Evolutionary conservation across 35 echinoderm and acorn worm genomes (phyloP), one percentile per base, ranked within the genome.

Genomic region (Diadema setosum): DNA sequence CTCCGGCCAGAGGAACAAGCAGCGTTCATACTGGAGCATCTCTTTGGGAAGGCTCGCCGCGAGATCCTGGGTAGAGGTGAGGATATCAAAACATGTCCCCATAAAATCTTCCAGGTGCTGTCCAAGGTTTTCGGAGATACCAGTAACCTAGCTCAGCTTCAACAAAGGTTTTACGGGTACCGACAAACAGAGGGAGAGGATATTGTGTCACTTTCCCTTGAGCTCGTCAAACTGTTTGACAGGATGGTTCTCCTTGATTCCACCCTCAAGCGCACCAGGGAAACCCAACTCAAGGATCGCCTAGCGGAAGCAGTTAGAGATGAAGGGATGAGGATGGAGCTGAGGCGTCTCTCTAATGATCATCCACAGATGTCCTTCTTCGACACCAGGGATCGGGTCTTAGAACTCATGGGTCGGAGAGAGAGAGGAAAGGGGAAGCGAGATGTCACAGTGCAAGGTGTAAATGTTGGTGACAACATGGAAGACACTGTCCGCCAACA

Each of bases 111-210:
- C 25, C 34, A 45, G 46, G 57, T 96, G 2, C 45, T 96, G 17
- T 3, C 45, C 3, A 92, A 93, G 59, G 94, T 96, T 7, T 96
- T 96, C 86, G 93, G 93, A 12, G 93, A 91, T 46, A 84, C 83
- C 8, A 83, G 83, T 21, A 87, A 15, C 1, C 43, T 91, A 32
- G 61, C 88, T 0, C 88, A 82, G 21, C 45, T 95, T 2, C 88
- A 95, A 42, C 88, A 91, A 39, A 59, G 55, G 12, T 94, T 94
- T 42, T 94, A 78, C 29, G 27, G 58, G 7, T 85, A 94, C 46
- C 3, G 7, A 14, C 83, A 90, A 39, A 16, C 17, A 36, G 33
- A 37, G n/a, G 41, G 18, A 3, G 73, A 93, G 80, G 75, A 93
- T 32, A 39, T 87, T 18, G 3, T 82, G 8, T 15, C 46, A 16